A percentile compares a stretch with the other conserved stretches of the same genome.
Evolutionary conservation across 2,113 vertebrate species (phyloP).

Genomic region (Recurvirostra avosetta): DNA sequence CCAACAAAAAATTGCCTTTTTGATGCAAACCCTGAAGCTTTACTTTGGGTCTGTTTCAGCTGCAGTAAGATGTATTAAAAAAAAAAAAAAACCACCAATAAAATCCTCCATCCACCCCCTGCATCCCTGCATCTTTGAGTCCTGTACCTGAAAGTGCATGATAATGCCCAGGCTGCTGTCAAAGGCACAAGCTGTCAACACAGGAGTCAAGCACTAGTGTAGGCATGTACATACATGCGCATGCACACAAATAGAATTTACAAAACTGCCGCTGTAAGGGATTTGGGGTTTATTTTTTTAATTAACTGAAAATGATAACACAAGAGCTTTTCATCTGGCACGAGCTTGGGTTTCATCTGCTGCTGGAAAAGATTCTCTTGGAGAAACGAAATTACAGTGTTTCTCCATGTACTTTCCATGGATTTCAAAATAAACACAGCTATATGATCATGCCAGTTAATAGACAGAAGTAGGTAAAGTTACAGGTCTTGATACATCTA

Average conservation of each 20-base stretch:
- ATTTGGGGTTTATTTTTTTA: slow-evolving; percentile 67
- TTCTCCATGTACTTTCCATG: background rate
- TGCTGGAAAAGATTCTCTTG: slow-evolving; percentile 52
- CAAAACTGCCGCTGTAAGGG: slow-evolving; percentile 27
- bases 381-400: slow-evolving; percentile 48
- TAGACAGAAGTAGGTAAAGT: slow-evolving; percentile 27
- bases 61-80: background rate
- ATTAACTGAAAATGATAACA: slow-evolving; percentile 74
- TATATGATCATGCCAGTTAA: background rate
- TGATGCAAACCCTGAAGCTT: background rate
- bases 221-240: background rate
- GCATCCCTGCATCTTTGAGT: background rate
- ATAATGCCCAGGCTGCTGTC: background rate
- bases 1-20: background rate
- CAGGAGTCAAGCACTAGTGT: background rate
- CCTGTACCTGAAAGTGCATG: background rate
- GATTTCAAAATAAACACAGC: slow-evolving; percentile 69
- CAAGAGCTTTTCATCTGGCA: slow-evolving; percentile 40
- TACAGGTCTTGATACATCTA: slow-evolving; percentile 4
- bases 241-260: background rate
- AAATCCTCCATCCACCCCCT: background rate
- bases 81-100: background rate
- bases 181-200: background rate
- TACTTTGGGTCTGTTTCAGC: background rate
- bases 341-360: slow-evolving; percentile 42